Base-by-base conservation (phyloP, 1,140 invertebrate genomes). In the Oryctes rhinoceros region DNA sequence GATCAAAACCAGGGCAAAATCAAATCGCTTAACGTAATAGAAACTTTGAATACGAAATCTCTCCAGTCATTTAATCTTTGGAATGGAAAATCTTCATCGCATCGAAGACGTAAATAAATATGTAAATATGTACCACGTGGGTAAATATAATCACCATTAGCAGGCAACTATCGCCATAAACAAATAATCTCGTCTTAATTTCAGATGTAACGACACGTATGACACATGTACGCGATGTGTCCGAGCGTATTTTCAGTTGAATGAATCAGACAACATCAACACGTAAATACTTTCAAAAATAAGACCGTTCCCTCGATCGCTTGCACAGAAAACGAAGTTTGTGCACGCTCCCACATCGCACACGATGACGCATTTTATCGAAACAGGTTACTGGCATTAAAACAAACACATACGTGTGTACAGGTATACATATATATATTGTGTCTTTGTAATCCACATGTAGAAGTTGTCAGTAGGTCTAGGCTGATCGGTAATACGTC, bases 61-160 rank as follows among this genome's bases (percentile, higher is more conserved):
- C 24, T 30, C 24, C 24, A 0, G 24, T 30, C 24, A 44, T 44
- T 44, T 44, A 44, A 44, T 44, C 9, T 44, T 3, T 0, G 9
- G 39, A 44, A 44, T 10, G 39, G 39, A 44, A 44, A 44, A 44
- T 30, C 24, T 30, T 30, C 24, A 2, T 44, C 9, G 5, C 3
- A 44, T 44, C 5, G 3, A 10, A 44, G 9, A 10, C 39, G 5
- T 44, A 44, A 5, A 44, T 44, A 44, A 7, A 91, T 91, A 92
- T 85, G 49, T 88, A 88, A 20, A 24, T 75, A 24, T 44, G 39
- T 44, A 44, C 9, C 9, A 44, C 39, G 39, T 44, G 39, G 5
- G 39, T 10, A 44, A 44, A 44, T 44, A 44, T 10, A 44, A 10
- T 44, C 39, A 44, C 39, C 39, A 44, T 44, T 44, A 44, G 39